A percentile compares a stretch with the other conserved stretches of the same genome.
Conservation (phyloP, 2,113 vertebrate genomes). For the Maccullochella peelii region DNA sequence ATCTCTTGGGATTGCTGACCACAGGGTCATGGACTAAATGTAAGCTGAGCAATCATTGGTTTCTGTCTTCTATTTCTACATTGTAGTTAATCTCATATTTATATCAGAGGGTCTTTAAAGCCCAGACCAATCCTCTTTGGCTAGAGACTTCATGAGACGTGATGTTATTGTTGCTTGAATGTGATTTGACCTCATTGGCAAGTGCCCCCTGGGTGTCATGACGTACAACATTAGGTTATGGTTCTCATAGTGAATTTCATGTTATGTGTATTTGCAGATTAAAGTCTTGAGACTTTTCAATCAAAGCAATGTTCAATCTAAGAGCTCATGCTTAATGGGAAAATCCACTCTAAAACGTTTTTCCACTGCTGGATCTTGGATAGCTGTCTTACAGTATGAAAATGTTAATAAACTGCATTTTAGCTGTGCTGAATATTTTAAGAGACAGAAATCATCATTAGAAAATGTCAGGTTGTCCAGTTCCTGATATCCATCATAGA, state of each 20-base stretch:
- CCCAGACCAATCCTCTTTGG: not conserved
- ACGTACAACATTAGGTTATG: not conserved
- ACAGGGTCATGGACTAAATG: conserved; percentile 30
- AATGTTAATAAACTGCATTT: not conserved
- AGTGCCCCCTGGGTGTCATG: not conserved
- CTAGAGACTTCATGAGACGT: not conserved
- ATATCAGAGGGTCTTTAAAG: conserved; percentile 9
- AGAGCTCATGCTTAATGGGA: not conserved
- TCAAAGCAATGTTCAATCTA: too few species aligned
- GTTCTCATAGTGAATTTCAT: not conserved
- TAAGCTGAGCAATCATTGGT: conserved; percentile 22
- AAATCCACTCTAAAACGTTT: not conserved
- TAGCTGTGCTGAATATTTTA: too few species aligned
- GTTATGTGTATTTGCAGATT: not conserved
- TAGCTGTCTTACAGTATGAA: not conserved
- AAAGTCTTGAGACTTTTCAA: not conserved
- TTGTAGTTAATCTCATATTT: conserved; percentile 14
- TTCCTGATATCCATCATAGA: not conserved
- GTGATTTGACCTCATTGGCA: conserved; percentile 9
- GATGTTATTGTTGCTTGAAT: not conserved
- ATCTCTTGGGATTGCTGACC: conserved; percentile 20
- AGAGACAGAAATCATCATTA: not conserved
- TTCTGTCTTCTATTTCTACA: conserved; percentile 41
- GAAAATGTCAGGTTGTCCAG: not conserved
- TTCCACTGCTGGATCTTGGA: not conserved